Evolutionary conservation across 2,797 vertebrate genomes (phyloP).

Genomic region (Coendou prehensilis): DNA sequence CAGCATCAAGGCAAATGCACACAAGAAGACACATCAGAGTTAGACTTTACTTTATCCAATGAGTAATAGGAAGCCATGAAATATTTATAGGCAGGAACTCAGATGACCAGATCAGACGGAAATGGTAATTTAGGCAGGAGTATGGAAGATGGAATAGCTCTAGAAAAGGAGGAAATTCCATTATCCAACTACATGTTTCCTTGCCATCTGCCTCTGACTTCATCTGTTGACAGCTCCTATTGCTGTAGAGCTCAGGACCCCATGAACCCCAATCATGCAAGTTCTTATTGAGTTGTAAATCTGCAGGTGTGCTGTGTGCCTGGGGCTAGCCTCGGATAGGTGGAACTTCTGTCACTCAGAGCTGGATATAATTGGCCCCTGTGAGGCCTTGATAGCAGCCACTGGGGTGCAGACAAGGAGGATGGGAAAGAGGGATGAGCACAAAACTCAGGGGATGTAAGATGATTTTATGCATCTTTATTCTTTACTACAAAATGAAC

Average conservation of each 20-base stretch:
- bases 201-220: neutral
- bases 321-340: slow-evolving; percentile 62
- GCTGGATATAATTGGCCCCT: slow-evolving; percentile 67
- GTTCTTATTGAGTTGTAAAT: neutral
- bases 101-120: neutral
- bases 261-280: neutral
- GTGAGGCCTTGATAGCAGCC: slow-evolving; percentile 37
- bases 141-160: neutral
- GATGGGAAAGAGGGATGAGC: neutral
- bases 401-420: slow-evolving; percentile 26
- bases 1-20: neutral
- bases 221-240: neutral
- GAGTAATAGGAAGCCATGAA: neutral
- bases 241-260: neutral
- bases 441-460: neutral
- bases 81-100: neutral
- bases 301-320: slow-evolving; percentile 30
- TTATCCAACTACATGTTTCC: neutral
- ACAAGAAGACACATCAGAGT: neutral
- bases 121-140: neutral
- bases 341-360: slow-evolving; percentile 53
- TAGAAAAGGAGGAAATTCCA: neutral
- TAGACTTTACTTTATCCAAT: neutral
- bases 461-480: slow-evolving; percentile 70
- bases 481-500: slow-evolving; percentile 60